A percentile compares a stretch with the other conserved stretches of the same genome.
phyloP scores from a whole-genome alignment of 2,113 vertebrate species.

The Chelonoidis abingdonii region DNA sequence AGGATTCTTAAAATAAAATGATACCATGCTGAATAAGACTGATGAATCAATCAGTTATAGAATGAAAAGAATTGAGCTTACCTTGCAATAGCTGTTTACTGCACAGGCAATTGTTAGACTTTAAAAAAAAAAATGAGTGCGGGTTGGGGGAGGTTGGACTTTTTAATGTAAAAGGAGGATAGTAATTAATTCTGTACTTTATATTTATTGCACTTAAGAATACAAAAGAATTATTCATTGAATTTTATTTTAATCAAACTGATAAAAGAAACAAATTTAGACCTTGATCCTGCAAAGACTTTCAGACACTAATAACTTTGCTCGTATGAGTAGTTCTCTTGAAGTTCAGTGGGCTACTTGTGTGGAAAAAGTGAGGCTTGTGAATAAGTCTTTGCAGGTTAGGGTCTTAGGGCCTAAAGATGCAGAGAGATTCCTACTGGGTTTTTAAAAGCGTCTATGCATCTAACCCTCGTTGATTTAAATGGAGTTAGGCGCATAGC shows the following conservation, averaged over 20 bases:
- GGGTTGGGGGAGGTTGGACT: background rate
- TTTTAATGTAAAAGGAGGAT: background rate
- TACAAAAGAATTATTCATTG: background rate
- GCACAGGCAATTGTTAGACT: slow-evolving; percentile 1
- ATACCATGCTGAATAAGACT: background rate
- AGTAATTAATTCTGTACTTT: background rate
- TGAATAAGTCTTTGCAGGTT: background rate
- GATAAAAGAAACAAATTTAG: background rate
- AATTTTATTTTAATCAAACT: background rate
- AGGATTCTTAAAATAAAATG: background rate
- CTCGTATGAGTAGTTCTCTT: background rate
- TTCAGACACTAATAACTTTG: background rate
- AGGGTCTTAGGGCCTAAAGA: background rate
- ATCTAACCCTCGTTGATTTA: slow-evolving; percentile 25
- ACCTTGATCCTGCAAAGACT: background rate
- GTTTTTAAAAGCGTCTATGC: background rate
- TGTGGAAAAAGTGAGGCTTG: fast-evolving
- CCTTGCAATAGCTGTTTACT: background rate
- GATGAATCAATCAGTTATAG: background rate
- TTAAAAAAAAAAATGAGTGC: slow-evolving; percentile 27
- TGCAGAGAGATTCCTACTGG: background rate
- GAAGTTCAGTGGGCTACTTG: background rate
- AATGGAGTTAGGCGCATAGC: slow-evolving; percentile 37
- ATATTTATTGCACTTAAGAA: background rate
- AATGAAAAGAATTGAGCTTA: background rate